Base-by-base conservation (phyloP, 2,797 vertebrate species). In the Loris lydekkerianus region DNA sequence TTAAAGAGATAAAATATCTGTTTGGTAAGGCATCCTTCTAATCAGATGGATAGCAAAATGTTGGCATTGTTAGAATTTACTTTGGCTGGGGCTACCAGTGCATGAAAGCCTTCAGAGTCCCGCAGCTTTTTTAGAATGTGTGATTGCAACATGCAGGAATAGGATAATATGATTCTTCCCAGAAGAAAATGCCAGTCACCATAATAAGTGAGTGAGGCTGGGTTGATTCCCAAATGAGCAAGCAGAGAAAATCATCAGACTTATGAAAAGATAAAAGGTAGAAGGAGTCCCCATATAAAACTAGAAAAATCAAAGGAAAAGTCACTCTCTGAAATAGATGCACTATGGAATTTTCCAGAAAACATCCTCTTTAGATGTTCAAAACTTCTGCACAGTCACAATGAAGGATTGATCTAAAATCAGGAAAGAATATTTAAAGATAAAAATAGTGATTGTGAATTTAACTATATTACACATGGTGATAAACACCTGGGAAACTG, bases 341-440 rank as follows among this genome's bases (percentile, higher is more conserved):
- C 37, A 70, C 4, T 63, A 17, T 2, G 37, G 43, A 73, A 86
- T 40, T 20, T 81, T 95, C 25, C 34, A 93, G 43, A 81, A 92
- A 84, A 78, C 75, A 72, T 13, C 15, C 17, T 27, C 37, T 40
- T 60, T 49, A 40, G 29, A 23, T 80, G 89, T 94, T 46, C 37
- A 86, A 75, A 90, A 60, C 29, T 37, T 86, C 67, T 81, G 14
- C 14, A 76, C 0, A 27, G 76, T 75, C 34, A 83, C 40, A 46
- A 8, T 63, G 18, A 94, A 91, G 60, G 29, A 80, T 5, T 69
- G 56, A 87, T 72, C 17, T 88, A 31, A 90, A 93, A 73, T 80
- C 60, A 77, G 27, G 37, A 43, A 95, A 85, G 27, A 83, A 25
- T 49, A 72, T 65, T 92, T 92, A 87, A 96, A 77, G 11, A 61